Evolutionary conservation across 2,888 invertebrate species (phyloP).

Genomic region (Pomacea canaliculata): DNA sequence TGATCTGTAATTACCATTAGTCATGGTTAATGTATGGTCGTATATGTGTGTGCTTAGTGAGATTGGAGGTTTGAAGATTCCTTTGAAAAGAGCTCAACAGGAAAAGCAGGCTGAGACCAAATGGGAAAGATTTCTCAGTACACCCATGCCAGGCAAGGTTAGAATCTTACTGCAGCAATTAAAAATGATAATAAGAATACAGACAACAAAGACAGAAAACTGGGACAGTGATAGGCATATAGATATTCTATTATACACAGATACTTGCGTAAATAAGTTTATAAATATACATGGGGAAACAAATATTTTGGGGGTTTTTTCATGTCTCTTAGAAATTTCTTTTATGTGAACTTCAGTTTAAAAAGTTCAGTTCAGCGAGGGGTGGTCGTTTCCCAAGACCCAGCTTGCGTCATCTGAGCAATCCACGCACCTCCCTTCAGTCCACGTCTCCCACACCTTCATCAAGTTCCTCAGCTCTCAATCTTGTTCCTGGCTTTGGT

Average conservation of each 20-base stretch:
- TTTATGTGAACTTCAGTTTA: not conserved
- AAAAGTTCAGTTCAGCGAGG: conserved; percentile 26
- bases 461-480: conserved; percentile 28
- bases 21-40: not conserved
- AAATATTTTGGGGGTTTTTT: too few relatives aligned
- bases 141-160: conserved; percentile 35
- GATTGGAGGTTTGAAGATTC: conserved; percentile 57
- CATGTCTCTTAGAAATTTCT: not conserved
- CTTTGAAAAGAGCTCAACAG: conserved; percentile 45
- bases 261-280: too few relatives aligned
- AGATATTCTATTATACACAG: too few relatives aligned
- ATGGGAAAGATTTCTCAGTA: conserved; percentile 47
- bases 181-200: too few relatives aligned
- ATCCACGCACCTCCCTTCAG: conserved; percentile 32
- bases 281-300: too few relatives aligned
- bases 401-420: conserved; percentile 12
- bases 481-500: not conserved
- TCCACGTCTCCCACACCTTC: conserved; percentile 32
- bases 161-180: not conserved
- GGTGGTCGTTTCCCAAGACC: conserved; percentile 15
- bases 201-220: too few relatives aligned
- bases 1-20: not conserved
- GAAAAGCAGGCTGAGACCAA: conserved; percentile 47
- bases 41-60: conserved; percentile 42
- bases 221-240: too few relatives aligned